Conservation (phyloP, 1,140 invertebrate genomes). For the Cephus cinctus region DNA sequence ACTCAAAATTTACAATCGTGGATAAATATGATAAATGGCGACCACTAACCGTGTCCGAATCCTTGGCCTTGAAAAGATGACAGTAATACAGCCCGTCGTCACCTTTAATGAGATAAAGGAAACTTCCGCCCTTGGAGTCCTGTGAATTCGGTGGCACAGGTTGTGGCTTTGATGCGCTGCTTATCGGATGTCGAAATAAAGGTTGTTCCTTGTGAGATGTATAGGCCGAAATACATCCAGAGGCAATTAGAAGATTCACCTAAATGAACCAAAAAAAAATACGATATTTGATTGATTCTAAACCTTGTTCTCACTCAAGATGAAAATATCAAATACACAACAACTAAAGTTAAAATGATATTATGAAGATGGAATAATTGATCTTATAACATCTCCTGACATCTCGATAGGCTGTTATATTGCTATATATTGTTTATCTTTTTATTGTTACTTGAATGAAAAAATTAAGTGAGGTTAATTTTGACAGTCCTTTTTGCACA, state of each 20-base stretch:
- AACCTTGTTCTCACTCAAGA: no score
- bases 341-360: no score
- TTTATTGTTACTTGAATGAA: no score
- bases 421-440: no score
- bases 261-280: no score
- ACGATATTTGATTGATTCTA: no score
- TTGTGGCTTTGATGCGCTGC: conserved; percentile 37
- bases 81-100: conserved; percentile 42
- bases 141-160: conserved; percentile 35
- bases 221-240: conserved; percentile 42
- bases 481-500: no score
- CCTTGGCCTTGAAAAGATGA: conserved; percentile 41
- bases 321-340: no score
- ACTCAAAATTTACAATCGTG: not conserved
- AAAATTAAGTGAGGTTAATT: no score
- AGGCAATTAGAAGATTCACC: conserved; percentile 41
- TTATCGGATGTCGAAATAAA: conserved; percentile 39
- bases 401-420: no score
- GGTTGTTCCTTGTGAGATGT: conserved; percentile 37
- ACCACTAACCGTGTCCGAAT: conserved; percentile 36
- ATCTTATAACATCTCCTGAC: no score
- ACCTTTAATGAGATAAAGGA: conserved; percentile 42
- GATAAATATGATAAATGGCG: not conserved
- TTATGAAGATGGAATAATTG: no score
- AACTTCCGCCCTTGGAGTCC: conserved; percentile 37